A percentile compares a stretch with the other conserved stretches of the same genome.
Conservation (phyloP, 2,797 vertebrate genomes). For the Hypotaenidia philippensis region DNA sequence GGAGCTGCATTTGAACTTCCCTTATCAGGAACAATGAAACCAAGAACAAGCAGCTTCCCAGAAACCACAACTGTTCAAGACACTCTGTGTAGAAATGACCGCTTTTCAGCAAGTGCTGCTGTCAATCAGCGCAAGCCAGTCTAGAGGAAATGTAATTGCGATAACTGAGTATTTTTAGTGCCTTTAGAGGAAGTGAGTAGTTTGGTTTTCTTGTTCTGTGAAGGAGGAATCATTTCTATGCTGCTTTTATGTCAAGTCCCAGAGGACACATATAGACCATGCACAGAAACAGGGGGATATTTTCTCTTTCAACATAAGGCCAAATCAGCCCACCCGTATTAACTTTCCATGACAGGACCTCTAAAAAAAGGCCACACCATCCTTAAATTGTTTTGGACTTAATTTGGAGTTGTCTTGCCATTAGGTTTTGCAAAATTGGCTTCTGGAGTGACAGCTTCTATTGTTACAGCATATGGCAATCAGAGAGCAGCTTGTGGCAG, state of each 20-base stretch:
- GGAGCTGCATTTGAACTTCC: constrained; percentile 1
- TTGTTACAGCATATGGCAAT: constrained; percentile 65
- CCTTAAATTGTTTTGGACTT: constrained; percentile 15
- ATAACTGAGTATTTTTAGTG: constrained; percentile 13
- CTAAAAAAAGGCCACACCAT: background rate
- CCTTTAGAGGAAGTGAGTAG: constrained; percentile 21
- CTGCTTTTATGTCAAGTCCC: background rate
- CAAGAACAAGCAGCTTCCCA: background rate
- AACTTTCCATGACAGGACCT: background rate
- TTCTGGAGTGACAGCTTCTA: constrained; percentile 60
- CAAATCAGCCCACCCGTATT: background rate
- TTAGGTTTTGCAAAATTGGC: constrained; percentile 37
- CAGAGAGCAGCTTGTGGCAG: constrained; percentile 56
- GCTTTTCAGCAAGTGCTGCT: constrained; percentile 45
- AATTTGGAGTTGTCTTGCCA: constrained; percentile 45
- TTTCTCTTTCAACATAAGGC: background rate
- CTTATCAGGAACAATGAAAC: constrained; percentile 25
- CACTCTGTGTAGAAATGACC: background rate
- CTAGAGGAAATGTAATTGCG: background rate
- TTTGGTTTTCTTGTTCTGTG: background rate
- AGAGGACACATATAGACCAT: background rate
- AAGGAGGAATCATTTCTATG: background rate
- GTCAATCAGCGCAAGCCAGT: constrained; percentile 17
- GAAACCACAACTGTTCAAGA: background rate
- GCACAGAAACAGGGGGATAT: background rate